phyloP scores from a whole-genome alignment of 1,140 invertebrate genomes.

The Brachionus paranguensis region DNA sequence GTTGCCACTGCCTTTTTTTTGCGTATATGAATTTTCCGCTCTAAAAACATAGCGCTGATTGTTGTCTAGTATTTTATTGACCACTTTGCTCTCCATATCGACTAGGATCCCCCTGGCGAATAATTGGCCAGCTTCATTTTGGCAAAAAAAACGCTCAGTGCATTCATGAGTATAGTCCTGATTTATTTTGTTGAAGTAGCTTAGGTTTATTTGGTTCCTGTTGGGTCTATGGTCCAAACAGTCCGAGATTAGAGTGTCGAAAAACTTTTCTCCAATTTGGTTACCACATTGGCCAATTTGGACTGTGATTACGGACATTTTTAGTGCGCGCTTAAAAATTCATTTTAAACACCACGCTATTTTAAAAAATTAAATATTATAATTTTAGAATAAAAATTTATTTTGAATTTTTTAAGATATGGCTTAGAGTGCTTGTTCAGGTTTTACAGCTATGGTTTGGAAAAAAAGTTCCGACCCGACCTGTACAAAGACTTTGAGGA shows the following conservation, averaged over 20 bases:
- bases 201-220: conserved; percentile 10
- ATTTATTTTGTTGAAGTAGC: conserved; percentile 42
- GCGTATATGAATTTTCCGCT: conserved; percentile 41
- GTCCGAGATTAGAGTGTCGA: conserved; percentile 51
- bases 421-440: conserved; percentile 91
- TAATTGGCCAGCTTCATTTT: conserved; percentile 41
- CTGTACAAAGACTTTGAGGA: conserved; percentile 90
- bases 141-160: conserved; percentile 38
- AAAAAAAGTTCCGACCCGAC: conserved; percentile 83
- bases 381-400: conserved; percentile 47
- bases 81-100: conserved; percentile 57
- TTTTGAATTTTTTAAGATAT: conserved; percentile 50
- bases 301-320: conserved; percentile 47
- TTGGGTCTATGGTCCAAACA: conserved; percentile 33
- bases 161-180: not conserved
- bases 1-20: conserved; percentile 49
- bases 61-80: conserved; percentile 47
- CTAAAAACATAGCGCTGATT: conserved; percentile 52
- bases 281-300: conserved; percentile 58
- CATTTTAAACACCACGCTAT: not conserved
- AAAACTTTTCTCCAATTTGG: conserved; percentile 55
- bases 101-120: conserved; percentile 53
- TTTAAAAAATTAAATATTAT: not conserved
- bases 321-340: not conserved
- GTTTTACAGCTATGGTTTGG: conserved; percentile 96